Base-by-base conservation (phyloP, 2,888 invertebrate species). In the Psylliodes chrysocephalus region DNA sequence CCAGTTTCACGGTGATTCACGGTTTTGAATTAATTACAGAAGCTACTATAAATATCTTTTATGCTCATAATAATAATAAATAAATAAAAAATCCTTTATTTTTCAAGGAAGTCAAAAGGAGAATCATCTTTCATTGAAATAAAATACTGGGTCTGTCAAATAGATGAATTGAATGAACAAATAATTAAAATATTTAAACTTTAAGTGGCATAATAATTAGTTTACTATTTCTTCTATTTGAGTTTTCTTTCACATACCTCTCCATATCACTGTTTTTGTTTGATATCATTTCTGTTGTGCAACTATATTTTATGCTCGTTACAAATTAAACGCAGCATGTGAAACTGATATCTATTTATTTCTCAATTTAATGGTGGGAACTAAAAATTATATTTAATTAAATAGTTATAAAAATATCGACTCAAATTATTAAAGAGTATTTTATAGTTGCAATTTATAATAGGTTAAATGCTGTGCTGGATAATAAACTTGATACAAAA, bases 241-340 rank as follows among this genome's bases (percentile, higher is more conserved):
- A 22, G 46, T 46, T 14, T 14, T 10, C 10, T 46, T 46, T 46
- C 46, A 46, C 22, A 25, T 22, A 25, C 3, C 7, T 10, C 19
- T 44, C 44, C 19, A 8, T 17, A 44, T 5, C 44, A 14, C 5
- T 44, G 44, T 44, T 15, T 46, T 46, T 46, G 22, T 22, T 46
- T 46, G 25, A 46, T 46, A 22, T 46, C 7, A 46, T 46, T 46
- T 46, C 22, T 22, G 22, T 46, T 46, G 46, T 46, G 46, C 46
- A 46, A 46, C 10, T 25, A 12, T 19, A 19, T 22, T 46, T 46
- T 19, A 46, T 22, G 19, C 25, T 46, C 46, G n/a, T 14, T 22
- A 46, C 46, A 46, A 22, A 46, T 46, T 22, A 46, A 12, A 46
- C 46, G 17, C 46, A 46, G 46, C 46, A n/a, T 19, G 46, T 10